Base-by-base conservation (phyloP, 1,140 invertebrate genomes). In the Calephelis nemesis region DNA sequence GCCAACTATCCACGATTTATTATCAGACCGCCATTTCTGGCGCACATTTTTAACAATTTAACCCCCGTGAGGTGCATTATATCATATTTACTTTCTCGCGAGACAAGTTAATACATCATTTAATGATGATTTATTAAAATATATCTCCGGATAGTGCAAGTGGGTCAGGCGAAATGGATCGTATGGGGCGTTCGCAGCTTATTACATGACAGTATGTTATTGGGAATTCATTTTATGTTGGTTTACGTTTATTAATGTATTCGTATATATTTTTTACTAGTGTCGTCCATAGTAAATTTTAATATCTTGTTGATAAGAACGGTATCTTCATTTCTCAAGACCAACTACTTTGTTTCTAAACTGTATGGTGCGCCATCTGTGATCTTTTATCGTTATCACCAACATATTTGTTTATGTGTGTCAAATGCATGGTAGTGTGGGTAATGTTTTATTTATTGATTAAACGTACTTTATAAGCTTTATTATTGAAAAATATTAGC, bases 51-150 rank as follows among this genome's bases (percentile, higher is more conserved):
- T 60, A 60, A 60, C 39, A 60, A 60, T 60, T 60, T 60, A 10
- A n/a, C 54, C 39, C 54, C 54, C 39, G 30, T 60, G 39, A 42
- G 42, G 54, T 15, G 15, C 54, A 60, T 60, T 60, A 60, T 60
- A 39, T 60, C 39, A 60, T 40, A 60, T 60, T 60, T 39, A 60
- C 54, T 60, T 60, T 60, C 54, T 58, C 52, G 52, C 6, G 52
- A 58, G 52, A 58, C 52, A 58, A 58, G 52, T 58, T 58, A 58
- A 58, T 39, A 58, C 52, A 58, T 58, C 52, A 58, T 30, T 39
- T 58, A 58, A 60, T 60, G 39, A 60, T 60, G 54, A 60, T 60
- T 60, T 60, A 60, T 58, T 58, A 58, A 58, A 58, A 58, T 58
- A 58, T 39, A 58, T 58, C 50, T 52, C 15, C 13, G 8, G 50